Percentiles rank a stretch among this genome's conserved stretches.
phyloP scores from a whole-genome alignment of 2,888 invertebrate genomes.

The Xylota sylvarum region DNA sequence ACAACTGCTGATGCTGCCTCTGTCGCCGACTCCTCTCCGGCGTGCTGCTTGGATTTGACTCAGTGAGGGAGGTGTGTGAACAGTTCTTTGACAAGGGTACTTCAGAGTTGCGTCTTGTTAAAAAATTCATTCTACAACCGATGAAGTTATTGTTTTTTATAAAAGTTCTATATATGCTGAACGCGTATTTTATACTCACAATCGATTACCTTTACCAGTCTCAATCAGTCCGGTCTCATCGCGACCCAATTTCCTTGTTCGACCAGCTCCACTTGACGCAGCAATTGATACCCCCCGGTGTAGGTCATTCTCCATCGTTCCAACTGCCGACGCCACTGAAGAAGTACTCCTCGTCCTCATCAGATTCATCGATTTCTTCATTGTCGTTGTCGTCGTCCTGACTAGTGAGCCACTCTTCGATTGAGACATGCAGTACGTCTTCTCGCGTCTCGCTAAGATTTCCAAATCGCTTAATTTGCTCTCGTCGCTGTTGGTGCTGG shows the following conservation, averaged over 20 bases:
- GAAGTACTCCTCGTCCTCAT: slow-evolving; percentile 85
- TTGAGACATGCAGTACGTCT: slow-evolving; percentile 85
- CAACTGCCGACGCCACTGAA: slow-evolving; percentile 83
- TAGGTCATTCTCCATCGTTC: slow-evolving; percentile 68
- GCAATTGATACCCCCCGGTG: slow-evolving; percentile 23
- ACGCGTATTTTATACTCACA: slow-evolving; percentile 81
- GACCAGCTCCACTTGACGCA: slow-evolving; percentile 59
- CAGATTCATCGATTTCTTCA: slow-evolving; percentile 78
- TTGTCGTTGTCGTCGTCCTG: slow-evolving; percentile 82
- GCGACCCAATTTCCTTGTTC: slow-evolving; percentile 81
- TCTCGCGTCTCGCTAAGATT: slow-evolving; percentile 87
- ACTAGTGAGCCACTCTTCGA: slow-evolving; percentile 85
- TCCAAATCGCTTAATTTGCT: slow-evolving; percentile 88
- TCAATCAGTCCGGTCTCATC: slow-evolving; percentile 84
- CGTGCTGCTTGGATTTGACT: slow-evolving; percentile 82
- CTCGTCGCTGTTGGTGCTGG: slow-evolving; percentile 83
- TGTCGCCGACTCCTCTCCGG: slow-evolving; percentile 79
- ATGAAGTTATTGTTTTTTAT: neutral
- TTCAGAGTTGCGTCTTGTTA: slow-evolving; percentile 84
- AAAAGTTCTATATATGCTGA: neutral
- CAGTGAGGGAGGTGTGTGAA: slow-evolving; percentile 84
- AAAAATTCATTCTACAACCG: slow-evolving; percentile 83
- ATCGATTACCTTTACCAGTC: slow-evolving; percentile 84
- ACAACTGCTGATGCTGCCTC: slow-evolving; percentile 79
- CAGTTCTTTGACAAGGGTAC: slow-evolving; percentile 82